Conservation (phyloP, 2,797 vertebrate species). For the Pelodytes ibericus region DNA sequence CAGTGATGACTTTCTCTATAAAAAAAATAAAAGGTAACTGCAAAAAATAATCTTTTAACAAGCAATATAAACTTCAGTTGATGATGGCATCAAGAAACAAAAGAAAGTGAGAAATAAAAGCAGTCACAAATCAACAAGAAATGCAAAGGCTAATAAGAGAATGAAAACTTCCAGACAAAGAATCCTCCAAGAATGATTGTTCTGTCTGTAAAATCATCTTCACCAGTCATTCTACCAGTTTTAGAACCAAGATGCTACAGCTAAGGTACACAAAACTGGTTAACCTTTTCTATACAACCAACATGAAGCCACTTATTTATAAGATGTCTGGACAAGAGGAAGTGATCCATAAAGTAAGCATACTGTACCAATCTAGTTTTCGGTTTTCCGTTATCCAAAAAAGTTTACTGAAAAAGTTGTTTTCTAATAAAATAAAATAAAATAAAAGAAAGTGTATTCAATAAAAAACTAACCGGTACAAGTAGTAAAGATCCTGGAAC, state of each 20-base stretch:
- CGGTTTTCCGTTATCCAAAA: too few species aligned
- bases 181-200: background rate
- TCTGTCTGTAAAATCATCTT: background rate
- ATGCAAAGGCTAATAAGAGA: conserved; percentile 13
- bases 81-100: conserved; percentile 30
- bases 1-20: conserved; percentile 10
- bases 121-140: conserved; percentile 21
- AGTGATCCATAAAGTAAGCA: too few species aligned
- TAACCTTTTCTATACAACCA: too few species aligned
- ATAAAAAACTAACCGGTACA: too few species aligned
- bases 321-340: too few species aligned
- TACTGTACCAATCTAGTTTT: too few species aligned
- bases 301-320: too few species aligned
- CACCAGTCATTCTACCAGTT: background rate
- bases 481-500: too few species aligned
- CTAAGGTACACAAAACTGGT: too few species aligned
- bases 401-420: too few species aligned
- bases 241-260: background rate
- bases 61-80: conserved; percentile 30
- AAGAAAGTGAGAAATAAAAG: conserved; percentile 10
- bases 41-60: conserved; percentile 32
- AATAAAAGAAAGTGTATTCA: too few species aligned
- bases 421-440: too few species aligned
- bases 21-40: conserved; percentile 24
- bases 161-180: background rate